Evolutionary conservation across 2,797 vertebrate species (phyloP).

Genomic region (Gadopsis marmoratus): DNA sequence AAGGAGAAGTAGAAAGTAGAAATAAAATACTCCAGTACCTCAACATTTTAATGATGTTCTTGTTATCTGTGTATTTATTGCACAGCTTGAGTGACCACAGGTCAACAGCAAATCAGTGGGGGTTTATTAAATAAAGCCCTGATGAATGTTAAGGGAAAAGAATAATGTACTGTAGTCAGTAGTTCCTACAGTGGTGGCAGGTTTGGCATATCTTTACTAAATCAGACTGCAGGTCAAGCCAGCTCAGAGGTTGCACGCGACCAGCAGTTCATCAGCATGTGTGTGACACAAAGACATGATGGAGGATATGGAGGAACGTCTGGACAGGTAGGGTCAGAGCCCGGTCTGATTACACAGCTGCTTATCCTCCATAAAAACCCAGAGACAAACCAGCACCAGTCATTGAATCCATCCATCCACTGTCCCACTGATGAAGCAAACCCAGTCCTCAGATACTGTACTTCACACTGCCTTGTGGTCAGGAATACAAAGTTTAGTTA

Average conservation of each 20-base stretch:
- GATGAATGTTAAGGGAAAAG: slow-evolving; percentile 53
- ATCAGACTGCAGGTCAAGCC: slow-evolving; percentile 64
- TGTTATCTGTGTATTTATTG: slow-evolving; percentile 42
- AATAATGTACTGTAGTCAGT: slow-evolving; percentile 45
- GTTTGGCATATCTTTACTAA: slow-evolving; percentile 61
- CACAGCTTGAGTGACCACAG: slow-evolving; percentile 33
- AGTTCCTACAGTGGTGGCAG: slow-evolving; percentile 42
- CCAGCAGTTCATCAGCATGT: slow-evolving; percentile 71
- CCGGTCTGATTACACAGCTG: slow-evolving; percentile 84
- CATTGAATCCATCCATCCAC: slow-evolving; percentile 51
- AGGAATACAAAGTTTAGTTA: slow-evolving; percentile 16
- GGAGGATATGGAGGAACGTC: slow-evolving; percentile 72
- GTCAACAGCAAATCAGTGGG: slow-evolving; percentile 56
- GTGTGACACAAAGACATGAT: slow-evolving; percentile 69
- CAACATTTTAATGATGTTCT: slow-evolving; percentile 26
- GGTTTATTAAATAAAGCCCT: slow-evolving; percentile 67
- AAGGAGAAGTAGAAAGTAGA: not conserved
- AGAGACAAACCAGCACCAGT: slow-evolving; percentile 60
- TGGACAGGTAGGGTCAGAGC: slow-evolving; percentile 77
- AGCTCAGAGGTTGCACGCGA: slow-evolving; percentile 63
- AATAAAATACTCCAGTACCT: not conserved
- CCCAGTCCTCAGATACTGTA: slow-evolving; percentile 6
- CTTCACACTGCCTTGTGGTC: slow-evolving; percentile 7
- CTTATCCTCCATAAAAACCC: slow-evolving; percentile 56
- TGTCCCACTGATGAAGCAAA: slow-evolving; percentile 34